phyloP scores from a whole-genome alignment of 2,888 invertebrate genomes.

The Spodoptera littoralis region DNA sequence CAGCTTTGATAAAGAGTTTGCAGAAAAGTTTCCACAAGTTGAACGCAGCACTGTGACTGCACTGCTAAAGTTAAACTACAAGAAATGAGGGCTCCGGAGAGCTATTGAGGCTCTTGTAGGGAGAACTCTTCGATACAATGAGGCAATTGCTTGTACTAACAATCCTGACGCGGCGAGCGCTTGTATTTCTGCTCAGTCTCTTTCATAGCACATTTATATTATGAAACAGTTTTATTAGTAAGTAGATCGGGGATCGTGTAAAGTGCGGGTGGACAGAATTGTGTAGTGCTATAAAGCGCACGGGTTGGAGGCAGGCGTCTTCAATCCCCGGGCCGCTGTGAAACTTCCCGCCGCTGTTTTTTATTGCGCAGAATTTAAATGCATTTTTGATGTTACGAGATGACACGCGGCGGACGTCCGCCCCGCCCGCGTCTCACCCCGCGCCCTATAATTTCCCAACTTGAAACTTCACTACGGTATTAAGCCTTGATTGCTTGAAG shows the following conservation, averaged over 20 bases:
- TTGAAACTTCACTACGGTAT: slow-evolving; percentile 89
- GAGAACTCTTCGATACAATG: slow-evolving; percentile 69
- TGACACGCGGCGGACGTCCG: slow-evolving; percentile 88
- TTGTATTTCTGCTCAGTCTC: slow-evolving; percentile 38
- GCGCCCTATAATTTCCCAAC: slow-evolving; percentile 88
- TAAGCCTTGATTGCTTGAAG: slow-evolving; percentile 89
- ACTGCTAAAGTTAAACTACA: slow-evolving; percentile 60
- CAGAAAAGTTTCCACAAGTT: slow-evolving; percentile 37
- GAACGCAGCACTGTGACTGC: slow-evolving; percentile 21
- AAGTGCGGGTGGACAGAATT: slow-evolving; percentile 72
- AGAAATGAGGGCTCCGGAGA: slow-evolving; percentile 61
- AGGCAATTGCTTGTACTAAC: slow-evolving; percentile 74
- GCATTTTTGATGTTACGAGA: slow-evolving; percentile 90
- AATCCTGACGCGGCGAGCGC: slow-evolving; percentile 54
- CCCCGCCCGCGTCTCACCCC: slow-evolving; percentile 71
- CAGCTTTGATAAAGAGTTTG: background rate
- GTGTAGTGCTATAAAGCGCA: slow-evolving; percentile 76
- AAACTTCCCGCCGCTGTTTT: slow-evolving; percentile 88
- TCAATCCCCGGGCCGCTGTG: slow-evolving; percentile 83
- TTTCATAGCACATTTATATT: slow-evolving; percentile 47
- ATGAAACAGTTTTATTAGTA: slow-evolving; percentile 67
- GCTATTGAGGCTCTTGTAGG: slow-evolving; percentile 59
- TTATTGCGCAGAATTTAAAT: slow-evolving; percentile 89
- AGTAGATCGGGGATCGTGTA: slow-evolving; percentile 68
- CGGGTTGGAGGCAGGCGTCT: slow-evolving; percentile 73